Conservation (phyloP, 92 coral and sea anemone species). For the Paramuricea clavata region DNA sequence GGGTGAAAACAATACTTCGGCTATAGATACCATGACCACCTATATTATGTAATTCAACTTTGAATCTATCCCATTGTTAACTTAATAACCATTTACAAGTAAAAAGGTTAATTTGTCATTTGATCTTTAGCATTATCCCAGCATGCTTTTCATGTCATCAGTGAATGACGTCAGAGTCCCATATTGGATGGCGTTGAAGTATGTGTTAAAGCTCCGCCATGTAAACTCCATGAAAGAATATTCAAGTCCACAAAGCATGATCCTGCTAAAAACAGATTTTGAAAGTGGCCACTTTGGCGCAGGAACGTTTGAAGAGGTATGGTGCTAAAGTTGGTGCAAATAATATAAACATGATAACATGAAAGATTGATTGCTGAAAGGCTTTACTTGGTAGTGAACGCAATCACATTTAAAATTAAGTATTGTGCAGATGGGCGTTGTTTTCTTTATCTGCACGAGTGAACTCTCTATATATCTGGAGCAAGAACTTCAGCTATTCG, state of each 20-base stretch:
- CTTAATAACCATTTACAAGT: no score
- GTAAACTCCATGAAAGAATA: slow-evolving; percentile 13
- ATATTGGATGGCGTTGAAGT: slow-evolving; percentile 94
- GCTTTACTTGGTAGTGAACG: no score
- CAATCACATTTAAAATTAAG: no score
- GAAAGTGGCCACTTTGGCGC: slow-evolving; percentile 94
- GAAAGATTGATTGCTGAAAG: neutral
- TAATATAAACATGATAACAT: neutral
- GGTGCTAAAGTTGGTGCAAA: neutral
- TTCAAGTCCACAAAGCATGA: slow-evolving; percentile 16
- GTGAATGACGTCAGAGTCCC: slow-evolving; percentile 91
- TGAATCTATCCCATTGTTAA: no score
- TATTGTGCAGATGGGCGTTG: neutral
- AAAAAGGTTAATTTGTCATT: neutral
- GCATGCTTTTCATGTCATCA: slow-evolving; percentile 79
- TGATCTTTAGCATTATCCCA: slow-evolving; percentile 78
- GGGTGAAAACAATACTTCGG: no score
- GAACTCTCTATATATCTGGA: no score
- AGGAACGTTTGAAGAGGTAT: slow-evolving; percentile 87
- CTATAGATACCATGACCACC: no score
- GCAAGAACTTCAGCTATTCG: no score
- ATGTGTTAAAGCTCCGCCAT: slow-evolving; percentile 81
- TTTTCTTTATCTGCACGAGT: neutral
- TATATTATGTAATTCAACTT: no score
- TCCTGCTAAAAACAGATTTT: slow-evolving; percentile 80